Base-by-base conservation (phyloP, 1,140 invertebrate species). In the Drosophila nannoptera region DNA sequence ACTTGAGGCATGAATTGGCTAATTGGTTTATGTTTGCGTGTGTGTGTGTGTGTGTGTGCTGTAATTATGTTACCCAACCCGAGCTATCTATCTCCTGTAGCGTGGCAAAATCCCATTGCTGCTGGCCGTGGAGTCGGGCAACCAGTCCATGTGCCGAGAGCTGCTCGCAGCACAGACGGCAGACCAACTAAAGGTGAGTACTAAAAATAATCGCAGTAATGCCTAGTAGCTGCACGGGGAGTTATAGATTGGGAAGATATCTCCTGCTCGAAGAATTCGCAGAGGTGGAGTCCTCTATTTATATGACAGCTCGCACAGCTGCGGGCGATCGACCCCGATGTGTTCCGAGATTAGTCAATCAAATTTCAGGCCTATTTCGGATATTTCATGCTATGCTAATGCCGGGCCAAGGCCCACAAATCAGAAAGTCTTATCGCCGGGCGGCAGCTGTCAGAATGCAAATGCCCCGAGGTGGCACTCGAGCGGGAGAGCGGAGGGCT, bases 81-180 rank as follows among this genome's bases (percentile, higher is more conserved):
- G 62, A 69, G 46, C 16, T 58, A 90, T 90, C 90, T 83, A 59
- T 65, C 72, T 92, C 11, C 22, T 54, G 16, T 82, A 97, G 97
- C 94, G 94, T 90, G 97, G 97, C 63, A 96, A 96, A 90, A 96
- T 98, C 78, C 97, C 98, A 69, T 91, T 99, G 75, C 94, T 98
- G 82, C 90, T 97, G 76, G 97, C 98, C 32, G 94, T 98, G 55
- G 97, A 98, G 89, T 94, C 94, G 36, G 97, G 97, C 9, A 98
- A 98, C 90, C 94, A 97, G 87, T 95, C 95, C 55, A 97, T 98
- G 92, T 95, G 95, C 81, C 92, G 95, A 72, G 97, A 99, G 90
- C 92, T 99, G 16, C 92, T 99, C 55, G 92, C 94, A 82, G 92
- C 95, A 89, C 92, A 96, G 92, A 94, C 96, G 66, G 91, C 94